Conservation (phyloP, 1,140 invertebrate genomes). For the Muscidifurax raptorellus region DNA sequence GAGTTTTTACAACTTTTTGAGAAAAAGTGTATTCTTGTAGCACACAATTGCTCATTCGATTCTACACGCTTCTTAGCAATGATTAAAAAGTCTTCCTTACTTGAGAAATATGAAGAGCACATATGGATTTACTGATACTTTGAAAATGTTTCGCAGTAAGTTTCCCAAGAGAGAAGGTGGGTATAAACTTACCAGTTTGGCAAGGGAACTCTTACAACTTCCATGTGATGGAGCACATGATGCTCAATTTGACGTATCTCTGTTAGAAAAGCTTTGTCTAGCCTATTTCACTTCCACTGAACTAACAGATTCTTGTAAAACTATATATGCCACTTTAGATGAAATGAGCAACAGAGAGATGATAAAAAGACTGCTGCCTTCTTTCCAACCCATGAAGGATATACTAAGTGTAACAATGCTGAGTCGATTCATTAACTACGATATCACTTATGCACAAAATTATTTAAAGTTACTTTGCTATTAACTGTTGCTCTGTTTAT, state of each 20-base stretch:
- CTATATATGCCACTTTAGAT: neutral
- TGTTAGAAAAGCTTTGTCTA: conserved; percentile 2
- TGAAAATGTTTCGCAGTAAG: neutral
- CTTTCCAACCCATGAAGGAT: neutral
- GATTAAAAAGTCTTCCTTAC: neutral
- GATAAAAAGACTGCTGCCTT: neutral
- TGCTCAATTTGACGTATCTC: neutral
- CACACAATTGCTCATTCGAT: conserved; percentile 5
- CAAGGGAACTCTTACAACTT: neutral
- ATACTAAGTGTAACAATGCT: neutral
- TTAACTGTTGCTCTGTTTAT: no score
- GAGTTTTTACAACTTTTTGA: neutral
- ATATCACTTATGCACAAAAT: neutral
- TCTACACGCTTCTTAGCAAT: neutral
- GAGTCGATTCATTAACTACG: neutral
- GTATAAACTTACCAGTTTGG: neutral
- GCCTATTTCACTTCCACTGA: neutral
- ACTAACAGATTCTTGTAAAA: neutral
- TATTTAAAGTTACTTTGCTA: no score
- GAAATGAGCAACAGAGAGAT: neutral
- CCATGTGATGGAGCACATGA: conserved; percentile 7
- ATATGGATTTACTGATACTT: neutral
- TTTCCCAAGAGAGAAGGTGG: neutral
- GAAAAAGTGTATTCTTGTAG: conserved; percentile 19
- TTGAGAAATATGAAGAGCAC: neutral